Conservation (phyloP, 2,888 invertebrate genomes). For the Sarcophaga caerulescens region DNA sequence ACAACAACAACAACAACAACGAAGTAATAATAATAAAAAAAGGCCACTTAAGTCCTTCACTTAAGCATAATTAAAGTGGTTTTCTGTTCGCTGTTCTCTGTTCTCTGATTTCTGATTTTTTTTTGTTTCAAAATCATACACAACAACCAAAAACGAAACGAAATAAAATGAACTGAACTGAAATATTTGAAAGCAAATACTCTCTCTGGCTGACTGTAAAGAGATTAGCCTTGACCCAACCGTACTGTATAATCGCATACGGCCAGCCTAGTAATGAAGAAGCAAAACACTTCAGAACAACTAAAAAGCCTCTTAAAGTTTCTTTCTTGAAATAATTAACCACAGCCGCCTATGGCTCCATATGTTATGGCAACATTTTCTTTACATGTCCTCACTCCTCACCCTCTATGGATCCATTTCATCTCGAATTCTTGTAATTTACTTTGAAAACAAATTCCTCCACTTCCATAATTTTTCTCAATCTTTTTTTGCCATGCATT, state of each 20-base stretch:
- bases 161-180: not conserved
- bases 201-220: not conserved
- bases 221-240: slow-evolving; percentile 64
- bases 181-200: not conserved
- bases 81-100: not conserved
- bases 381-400: no score
- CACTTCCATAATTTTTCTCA: not conserved
- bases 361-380: not conserved
- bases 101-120: not conserved
- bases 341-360: slow-evolving; percentile 2
- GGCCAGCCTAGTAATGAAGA: not conserved
- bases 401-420: not conserved
- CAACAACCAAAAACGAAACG: no score
- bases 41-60: slow-evolving; percentile 63
- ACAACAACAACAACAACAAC: no score
- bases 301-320: slow-evolving; percentile 63
- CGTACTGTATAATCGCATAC: not conserved
- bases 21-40: not conserved
- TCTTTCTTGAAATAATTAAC: slow-evolving; percentile 65
- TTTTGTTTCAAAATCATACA: no score
- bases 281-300: slow-evolving; percentile 60
- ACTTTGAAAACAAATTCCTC: slow-evolving; percentile 30
- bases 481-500: not conserved
- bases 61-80: slow-evolving; percentile 66
- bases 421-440: not conserved